A percentile compares a stretch with the other conserved stretches of the same genome.
Evolutionary conservation across 2,797 vertebrate species (phyloP).

Genomic region (Xiphophorus birchmanni): DNA sequence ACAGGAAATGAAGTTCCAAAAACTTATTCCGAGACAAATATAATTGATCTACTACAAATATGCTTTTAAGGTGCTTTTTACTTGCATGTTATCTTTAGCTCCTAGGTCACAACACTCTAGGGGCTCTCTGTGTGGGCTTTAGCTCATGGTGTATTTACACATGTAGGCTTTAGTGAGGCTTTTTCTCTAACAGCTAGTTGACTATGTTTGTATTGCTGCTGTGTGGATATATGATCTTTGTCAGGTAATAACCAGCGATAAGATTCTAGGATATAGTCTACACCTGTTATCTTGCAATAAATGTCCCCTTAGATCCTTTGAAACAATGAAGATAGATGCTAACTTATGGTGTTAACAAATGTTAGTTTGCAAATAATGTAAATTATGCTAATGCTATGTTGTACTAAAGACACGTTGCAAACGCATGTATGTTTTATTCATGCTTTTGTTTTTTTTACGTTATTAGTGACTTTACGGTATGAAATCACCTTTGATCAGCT

Average conservation of each 20-base stretch:
- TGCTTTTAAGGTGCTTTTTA: not conserved
- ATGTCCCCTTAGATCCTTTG: conserved; percentile 29
- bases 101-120: conserved; percentile 36
- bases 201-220: conserved; percentile 54
- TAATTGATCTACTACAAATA: conserved; percentile 44
- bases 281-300: conserved; percentile 34
- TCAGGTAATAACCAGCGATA: conserved; percentile 63
- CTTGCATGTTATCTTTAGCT: conserved; percentile 19
- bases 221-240: conserved; percentile 38
- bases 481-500: not conserved
- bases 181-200: conserved; percentile 44
- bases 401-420: not conserved
- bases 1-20: conserved; percentile 21
- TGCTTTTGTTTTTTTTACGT: not conserved
- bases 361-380: not conserved
- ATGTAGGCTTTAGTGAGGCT: conserved; percentile 57
- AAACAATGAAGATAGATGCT: conserved; percentile 14
- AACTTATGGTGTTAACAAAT: conserved; percentile 13
- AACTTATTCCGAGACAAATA: conserved; percentile 67
- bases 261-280: conserved; percentile 48
- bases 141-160: conserved; percentile 65
- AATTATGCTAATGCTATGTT: not conserved
- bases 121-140: conserved; percentile 66
- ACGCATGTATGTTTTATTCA: not conserved
- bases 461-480: not conserved